Conservation (phyloP, 2,797 vertebrate species). For the Thunnus albacares region DNA sequence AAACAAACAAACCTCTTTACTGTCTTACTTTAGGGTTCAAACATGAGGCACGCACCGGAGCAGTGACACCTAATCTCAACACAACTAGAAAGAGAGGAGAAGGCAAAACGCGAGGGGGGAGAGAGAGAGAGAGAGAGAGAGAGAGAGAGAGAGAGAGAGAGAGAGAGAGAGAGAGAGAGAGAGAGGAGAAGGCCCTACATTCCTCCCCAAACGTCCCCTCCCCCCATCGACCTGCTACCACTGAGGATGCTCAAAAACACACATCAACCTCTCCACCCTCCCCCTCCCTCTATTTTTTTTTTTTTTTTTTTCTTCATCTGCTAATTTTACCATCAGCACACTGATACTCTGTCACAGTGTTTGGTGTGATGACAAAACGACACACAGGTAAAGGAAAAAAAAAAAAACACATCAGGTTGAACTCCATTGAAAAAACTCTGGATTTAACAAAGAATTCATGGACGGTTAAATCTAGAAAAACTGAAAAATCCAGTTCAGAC, state of each 20-base stretch:
- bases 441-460: neutral
- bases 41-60: slow-evolving; percentile 68
- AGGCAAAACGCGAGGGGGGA: neutral
- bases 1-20: slow-evolving; percentile 77
- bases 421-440: neutral
- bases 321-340: slow-evolving; percentile 59
- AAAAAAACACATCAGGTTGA: neutral
- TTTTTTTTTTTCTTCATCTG: slow-evolving; percentile 31
- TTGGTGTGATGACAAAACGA: slow-evolving; percentile 62
- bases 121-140: too few relatives aligned
- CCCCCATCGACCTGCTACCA: slow-evolving; percentile 81
- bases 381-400: slow-evolving; percentile 33
- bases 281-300: neutral
- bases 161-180: slow-evolving; percentile 29
- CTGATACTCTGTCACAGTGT: slow-evolving; percentile 42
- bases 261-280: slow-evolving; percentile 43
- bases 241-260: slow-evolving; percentile 82
- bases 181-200: slow-evolving; percentile 85
- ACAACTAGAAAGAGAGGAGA: slow-evolving; percentile 46
- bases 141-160: too few relatives aligned
- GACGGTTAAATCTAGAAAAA: neutral
- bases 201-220: slow-evolving; percentile 85
- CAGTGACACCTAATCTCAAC: slow-evolving; percentile 78
- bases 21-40: slow-evolving; percentile 65
- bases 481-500: neutral